These are phyloP conservation scores for Achlya flavicornis DNA, from an alignment of 2,888 invertebrate genomes.

Conservation along the genomic window DNA sequence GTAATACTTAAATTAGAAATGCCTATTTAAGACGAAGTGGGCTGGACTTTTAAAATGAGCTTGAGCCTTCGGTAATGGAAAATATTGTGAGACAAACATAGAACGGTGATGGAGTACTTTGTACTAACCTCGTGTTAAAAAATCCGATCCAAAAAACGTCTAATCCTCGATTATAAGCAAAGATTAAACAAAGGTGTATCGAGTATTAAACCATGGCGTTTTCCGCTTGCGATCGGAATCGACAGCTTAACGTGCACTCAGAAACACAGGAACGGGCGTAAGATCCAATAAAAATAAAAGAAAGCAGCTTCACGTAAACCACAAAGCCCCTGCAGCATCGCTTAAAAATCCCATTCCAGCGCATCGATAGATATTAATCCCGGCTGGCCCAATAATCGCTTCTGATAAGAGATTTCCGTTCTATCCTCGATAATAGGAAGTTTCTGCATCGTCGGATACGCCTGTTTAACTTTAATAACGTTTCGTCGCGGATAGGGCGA, in stretches of 20 bases:
- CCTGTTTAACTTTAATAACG: constrained; percentile 77
- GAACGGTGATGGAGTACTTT: too few relatives aligned
- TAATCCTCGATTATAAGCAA: too few relatives aligned
- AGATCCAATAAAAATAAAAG: constrained; percentile 14
- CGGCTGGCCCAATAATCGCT: constrained; percentile 65
- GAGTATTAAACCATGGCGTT: neutral
- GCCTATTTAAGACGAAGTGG: neutral
- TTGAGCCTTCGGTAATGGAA: too few relatives aligned
- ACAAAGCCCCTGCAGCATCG: constrained; percentile 61
- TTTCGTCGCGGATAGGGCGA: constrained; percentile 42
- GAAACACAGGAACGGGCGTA: neutral
- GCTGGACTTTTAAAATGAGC: too few relatives aligned
- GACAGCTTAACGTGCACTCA: neutral
- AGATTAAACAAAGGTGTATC: too few relatives aligned
- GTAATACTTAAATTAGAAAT: neutral
- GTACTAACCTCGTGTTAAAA: too few relatives aligned
- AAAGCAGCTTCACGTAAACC: constrained; percentile 22
- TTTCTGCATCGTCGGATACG: constrained; percentile 69
- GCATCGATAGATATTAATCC: constrained; percentile 74
- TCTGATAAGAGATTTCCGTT: constrained; percentile 79
- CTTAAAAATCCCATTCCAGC: constrained; percentile 63
- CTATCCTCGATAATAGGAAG: constrained; percentile 75
- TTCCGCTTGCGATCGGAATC: neutral
- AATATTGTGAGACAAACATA: too few relatives aligned
- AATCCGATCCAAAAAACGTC: too few relatives aligned